Base-by-base conservation (phyloP, 2,113 vertebrate species). In the Prunella fulvescens region DNA sequence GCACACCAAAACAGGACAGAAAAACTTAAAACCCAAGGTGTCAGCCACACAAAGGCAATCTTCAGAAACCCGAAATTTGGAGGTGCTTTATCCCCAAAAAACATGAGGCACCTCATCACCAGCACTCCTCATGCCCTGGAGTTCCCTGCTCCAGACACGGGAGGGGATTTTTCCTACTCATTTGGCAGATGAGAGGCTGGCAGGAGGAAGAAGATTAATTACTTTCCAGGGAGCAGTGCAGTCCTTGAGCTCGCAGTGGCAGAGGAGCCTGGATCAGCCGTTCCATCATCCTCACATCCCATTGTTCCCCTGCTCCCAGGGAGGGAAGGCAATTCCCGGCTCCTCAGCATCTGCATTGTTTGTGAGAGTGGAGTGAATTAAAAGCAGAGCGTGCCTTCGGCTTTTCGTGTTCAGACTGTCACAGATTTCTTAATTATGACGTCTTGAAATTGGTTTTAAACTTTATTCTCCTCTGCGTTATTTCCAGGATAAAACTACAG, bases 211-310 rank as follows among this genome's bases (percentile, higher is more conserved):
- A 54, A 84, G 91, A 96, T 95, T 33, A 86, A 96, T 96, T n/a
- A 16, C 67, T 19, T 56, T 20, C 11, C 83, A 65, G 71, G 58
- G 69, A 93, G 74, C 84, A 8, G 48, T 26, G 88, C 35, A 48
- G 79, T 80, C 74, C 86, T 80, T 51, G 62, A 20, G 51, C 14
- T 11, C 47, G 81, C 73, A 14, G 11, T 0, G 44, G 39, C 29
- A 15, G n/a, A 12, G 12, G 8, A 7, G 7, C 54, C 22, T 92
- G 67, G 73, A 93, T 89, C 25, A 58, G 87, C 74, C 4, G 51
- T 39, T 97, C 92, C 91, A 54, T 97, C 93, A 79, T 11, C 56
- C 73, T 51, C 86, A 79, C 84, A 72, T 86, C 80, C 82, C 93
- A 83, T 91, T 96, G 94, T 88, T 90, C 94, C 81, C 6, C 29